Percentiles rank a stretch among this genome's conserved stretches.
phyloP scores from a whole-genome alignment of 1,140 invertebrate genomes.

The Drosophila saltans region DNA sequence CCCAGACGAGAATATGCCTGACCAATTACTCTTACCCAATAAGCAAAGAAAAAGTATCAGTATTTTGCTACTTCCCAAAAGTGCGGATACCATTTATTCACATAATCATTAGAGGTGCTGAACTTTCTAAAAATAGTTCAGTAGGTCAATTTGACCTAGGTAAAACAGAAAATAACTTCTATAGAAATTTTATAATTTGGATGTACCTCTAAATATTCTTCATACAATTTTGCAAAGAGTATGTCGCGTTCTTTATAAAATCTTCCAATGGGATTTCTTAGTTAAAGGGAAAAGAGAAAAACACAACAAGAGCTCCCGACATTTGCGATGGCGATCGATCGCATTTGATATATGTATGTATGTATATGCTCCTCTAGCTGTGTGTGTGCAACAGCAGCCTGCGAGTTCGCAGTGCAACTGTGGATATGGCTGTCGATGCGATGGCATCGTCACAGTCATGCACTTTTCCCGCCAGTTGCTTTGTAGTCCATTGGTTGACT shows the following conservation, averaged over 20 bases:
- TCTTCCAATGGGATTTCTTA: not conserved
- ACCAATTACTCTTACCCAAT: not conserved
- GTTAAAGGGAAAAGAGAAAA: conserved; percentile 37
- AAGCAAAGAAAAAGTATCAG: too few relatives aligned
- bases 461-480: conserved; percentile 52
- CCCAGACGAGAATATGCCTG: not conserved
- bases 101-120: too few relatives aligned
- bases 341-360: conserved; percentile 70
- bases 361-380: conserved; percentile 68
- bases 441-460: conserved; percentile 62
- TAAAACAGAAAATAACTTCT: too few relatives aligned
- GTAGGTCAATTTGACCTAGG: too few relatives aligned
- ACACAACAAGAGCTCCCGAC: conserved; percentile 68
- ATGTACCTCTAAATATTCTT: too few relatives aligned
- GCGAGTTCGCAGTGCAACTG: conserved; percentile 31
- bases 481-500: conserved; percentile 69
- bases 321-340: conserved; percentile 81
- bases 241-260: not conserved
- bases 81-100: too few relatives aligned
- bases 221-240: not conserved
- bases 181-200: too few relatives aligned
- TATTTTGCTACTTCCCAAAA: too few relatives aligned
- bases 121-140: too few relatives aligned
- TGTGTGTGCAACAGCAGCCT: conserved; percentile 13
- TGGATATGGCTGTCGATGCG: conserved; percentile 52